These are phyloP conservation scores for Cantharis lateralis DNA, from an alignment of 2,888 invertebrate genomes.

Conservation along the genomic window DNA sequence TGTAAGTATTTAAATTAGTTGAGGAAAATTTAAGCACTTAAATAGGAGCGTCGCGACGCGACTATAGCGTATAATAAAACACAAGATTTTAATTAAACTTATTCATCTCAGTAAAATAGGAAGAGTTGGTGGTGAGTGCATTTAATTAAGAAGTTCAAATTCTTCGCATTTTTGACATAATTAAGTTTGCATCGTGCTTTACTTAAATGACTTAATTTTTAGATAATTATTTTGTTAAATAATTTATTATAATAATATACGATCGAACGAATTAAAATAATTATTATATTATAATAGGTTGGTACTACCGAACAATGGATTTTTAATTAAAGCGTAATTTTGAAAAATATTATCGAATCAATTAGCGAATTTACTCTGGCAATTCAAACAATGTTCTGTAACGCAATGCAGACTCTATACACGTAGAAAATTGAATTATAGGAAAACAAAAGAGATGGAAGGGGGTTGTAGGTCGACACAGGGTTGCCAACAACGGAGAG, in stretches of 20 bases:
- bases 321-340: background rate
- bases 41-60: constrained; percentile 26
- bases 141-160: constrained; percentile 58
- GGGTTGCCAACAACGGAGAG: constrained; percentile 42
- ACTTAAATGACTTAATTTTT: constrained; percentile 54
- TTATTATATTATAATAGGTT: too few relatives aligned
- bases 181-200: constrained; percentile 55
- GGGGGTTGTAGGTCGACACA: constrained; percentile 39
- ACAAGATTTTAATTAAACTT: constrained; percentile 59
- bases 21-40: constrained; percentile 28
- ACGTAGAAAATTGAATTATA: constrained; percentile 54
- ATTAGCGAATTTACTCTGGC: constrained; percentile 18
- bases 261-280: background rate
- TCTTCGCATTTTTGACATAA: constrained; percentile 58
- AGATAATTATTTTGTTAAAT: background rate
- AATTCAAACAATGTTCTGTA: constrained; percentile 30
- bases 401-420: constrained; percentile 40
- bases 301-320: background rate
- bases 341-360: constrained; percentile 4
- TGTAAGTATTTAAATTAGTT: constrained; percentile 28
- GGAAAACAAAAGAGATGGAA: constrained; percentile 47
- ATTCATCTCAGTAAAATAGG: constrained; percentile 57
- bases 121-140: constrained; percentile 53
- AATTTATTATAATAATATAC: background rate
- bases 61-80: constrained; percentile 51